Percentiles rank a stretch among this genome's conserved stretches.
Conservation (phyloP, 2,113 vertebrate species). For the Gnathonemus echidnorhynchus region DNA sequence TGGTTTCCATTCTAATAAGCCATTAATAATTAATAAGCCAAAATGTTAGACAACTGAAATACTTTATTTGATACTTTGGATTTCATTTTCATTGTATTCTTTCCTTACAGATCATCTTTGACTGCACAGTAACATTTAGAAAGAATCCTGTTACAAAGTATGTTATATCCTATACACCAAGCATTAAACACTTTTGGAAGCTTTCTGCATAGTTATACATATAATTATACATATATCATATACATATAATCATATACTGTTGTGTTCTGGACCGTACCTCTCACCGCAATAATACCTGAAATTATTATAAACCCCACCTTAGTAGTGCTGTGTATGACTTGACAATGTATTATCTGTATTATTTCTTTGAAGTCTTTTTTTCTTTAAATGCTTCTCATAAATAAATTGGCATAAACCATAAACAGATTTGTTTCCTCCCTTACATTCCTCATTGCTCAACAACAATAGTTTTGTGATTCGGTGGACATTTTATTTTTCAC, state of each 20-base stretch:
- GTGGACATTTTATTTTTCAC: not conserved
- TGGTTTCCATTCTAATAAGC: not conserved
- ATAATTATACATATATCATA: no score
- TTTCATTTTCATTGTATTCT: not conserved
- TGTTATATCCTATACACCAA: not conserved
- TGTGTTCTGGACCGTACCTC: not conserved
- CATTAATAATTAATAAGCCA: not conserved
- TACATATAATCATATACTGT: not conserved
- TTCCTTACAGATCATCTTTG: not conserved
- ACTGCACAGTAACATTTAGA: not conserved
- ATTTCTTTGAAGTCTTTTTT: not conserved
- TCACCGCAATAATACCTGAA: not conserved
- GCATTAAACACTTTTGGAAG: not conserved
- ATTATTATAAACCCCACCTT: not conserved
- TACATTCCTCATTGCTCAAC: not conserved
- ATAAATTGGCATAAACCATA: not conserved
- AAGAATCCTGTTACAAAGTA: not conserved
- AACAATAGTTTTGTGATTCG: no score
- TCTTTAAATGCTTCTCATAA: not conserved
- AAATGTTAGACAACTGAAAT: not conserved
- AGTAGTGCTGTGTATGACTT: not conserved
- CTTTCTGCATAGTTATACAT: not conserved
- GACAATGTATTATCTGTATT: not conserved
- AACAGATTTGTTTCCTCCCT: not conserved
- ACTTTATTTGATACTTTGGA: not conserved